Evolutionary conservation across 1,140 invertebrate species (phyloP).

Genomic region (Saxidomus purpurata): DNA sequence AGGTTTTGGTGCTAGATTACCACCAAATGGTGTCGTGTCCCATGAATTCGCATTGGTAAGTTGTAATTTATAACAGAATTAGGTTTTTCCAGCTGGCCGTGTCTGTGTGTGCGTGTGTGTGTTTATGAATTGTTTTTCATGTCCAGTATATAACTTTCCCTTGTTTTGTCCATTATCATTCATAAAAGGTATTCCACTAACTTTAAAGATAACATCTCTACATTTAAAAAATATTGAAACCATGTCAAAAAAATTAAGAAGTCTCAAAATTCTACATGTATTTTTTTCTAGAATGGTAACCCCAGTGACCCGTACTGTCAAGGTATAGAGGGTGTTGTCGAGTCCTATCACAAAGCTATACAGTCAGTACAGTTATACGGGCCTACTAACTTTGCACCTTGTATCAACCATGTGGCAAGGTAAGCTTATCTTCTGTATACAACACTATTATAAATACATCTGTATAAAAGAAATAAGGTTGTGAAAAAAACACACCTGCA

Average conservation of each 20-base stretch:
- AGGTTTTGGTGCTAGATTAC: conserved; percentile 89
- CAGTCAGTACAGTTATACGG: conserved; percentile 87
- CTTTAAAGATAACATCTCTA: too few species aligned
- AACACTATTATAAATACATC: not conserved
- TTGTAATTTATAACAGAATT: not conserved
- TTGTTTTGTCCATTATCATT: too few species aligned
- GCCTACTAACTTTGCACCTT: conserved; percentile 88
- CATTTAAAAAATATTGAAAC: too few species aligned
- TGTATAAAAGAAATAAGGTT: too few species aligned
- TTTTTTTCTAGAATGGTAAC: conserved; percentile 87
- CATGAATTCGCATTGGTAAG: conserved; percentile 88
- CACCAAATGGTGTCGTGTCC: conserved; percentile 87
- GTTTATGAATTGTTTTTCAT: too few species aligned
- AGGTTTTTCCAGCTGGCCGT: not conserved
- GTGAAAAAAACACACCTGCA: too few species aligned
- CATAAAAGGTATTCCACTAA: too few species aligned
- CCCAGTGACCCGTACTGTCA: conserved; percentile 88
- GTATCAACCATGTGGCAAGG: conserved; percentile 86
- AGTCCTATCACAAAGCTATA: conserved; percentile 87
- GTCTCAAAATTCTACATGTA: too few species aligned
- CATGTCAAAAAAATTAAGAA: too few species aligned
- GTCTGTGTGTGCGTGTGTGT: too few species aligned
- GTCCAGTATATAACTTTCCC: too few species aligned
- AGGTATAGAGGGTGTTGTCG: conserved; percentile 87
- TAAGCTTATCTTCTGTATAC: conserved; percentile 52